A percentile compares a stretch with the other conserved stretches of the same genome.
These are phyloP conservation scores for Idaea dimidiata DNA, from an alignment of 2,888 invertebrate genomes.

Conservation along the genomic window DNA sequence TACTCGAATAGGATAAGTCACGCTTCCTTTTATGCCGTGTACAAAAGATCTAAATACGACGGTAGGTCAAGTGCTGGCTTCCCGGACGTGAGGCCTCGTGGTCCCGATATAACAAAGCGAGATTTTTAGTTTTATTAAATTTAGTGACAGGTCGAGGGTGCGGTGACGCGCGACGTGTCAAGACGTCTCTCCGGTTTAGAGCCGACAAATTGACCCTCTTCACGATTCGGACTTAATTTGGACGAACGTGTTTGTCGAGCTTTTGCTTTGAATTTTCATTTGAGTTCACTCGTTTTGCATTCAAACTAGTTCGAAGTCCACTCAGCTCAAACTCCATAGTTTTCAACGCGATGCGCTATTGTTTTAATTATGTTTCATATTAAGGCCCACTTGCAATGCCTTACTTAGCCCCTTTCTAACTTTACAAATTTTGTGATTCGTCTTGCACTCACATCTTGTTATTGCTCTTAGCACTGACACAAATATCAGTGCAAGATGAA, in stretches of 20 bases:
- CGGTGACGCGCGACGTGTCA: constrained; percentile 33
- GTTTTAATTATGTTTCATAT: not conserved
- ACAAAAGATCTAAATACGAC: constrained; percentile 75
- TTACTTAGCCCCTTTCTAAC: too few species aligned
- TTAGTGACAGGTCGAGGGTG: constrained; percentile 62
- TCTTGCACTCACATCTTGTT: too few species aligned
- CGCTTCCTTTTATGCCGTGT: constrained; percentile 62
- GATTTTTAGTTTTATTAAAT: constrained; percentile 54
- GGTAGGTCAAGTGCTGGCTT: constrained; percentile 76
- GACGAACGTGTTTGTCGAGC: constrained; percentile 5
- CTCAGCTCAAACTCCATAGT: not conserved
- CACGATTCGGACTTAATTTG: constrained; percentile 23
- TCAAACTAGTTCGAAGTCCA: not conserved
- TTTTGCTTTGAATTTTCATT: constrained; percentile 1
- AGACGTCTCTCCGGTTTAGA: constrained; percentile 22
- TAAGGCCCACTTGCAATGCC: too few species aligned
- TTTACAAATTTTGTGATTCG: too few species aligned
- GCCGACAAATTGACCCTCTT: constrained; percentile 31
- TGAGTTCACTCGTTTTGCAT: not conserved
- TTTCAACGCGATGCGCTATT: not conserved
- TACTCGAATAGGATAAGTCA: constrained; percentile 65
- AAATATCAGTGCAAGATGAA: too few species aligned
- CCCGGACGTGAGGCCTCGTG: constrained; percentile 68
- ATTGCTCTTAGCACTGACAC: too few species aligned
- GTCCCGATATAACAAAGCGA: constrained; percentile 52